Conservation (phyloP, 2,797 vertebrate genomes). For the Pogoniulus pusillus region DNA sequence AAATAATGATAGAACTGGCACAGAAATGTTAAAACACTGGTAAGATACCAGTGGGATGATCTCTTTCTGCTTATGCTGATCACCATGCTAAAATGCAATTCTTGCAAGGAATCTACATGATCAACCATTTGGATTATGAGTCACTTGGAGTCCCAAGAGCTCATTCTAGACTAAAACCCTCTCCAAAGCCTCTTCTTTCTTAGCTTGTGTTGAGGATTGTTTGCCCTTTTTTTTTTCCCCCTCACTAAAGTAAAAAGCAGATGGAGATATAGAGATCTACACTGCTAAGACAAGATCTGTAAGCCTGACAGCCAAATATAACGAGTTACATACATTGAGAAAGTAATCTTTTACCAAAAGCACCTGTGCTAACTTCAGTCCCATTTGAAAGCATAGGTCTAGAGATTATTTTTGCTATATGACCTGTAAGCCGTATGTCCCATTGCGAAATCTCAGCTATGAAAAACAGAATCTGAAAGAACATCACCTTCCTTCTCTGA, state of each 20-base stretch:
- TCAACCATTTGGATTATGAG: not conserved
- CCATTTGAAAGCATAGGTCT: not conserved
- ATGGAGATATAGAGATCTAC: constrained; percentile 17
- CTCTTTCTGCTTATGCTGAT: not conserved
- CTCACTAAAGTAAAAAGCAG: not conserved
- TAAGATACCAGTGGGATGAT: not conserved
- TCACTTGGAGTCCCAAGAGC: not conserved
- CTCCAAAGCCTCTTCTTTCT: not conserved
- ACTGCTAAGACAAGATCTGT: not conserved
- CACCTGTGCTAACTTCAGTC: constrained; percentile 9
- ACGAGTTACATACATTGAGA: not conserved
- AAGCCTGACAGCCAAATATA: not conserved
- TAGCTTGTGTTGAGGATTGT: not conserved
- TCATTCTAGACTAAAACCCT: not conserved
- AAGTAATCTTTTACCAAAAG: not conserved
- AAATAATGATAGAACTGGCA: not conserved
- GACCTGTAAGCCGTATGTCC: not conserved
- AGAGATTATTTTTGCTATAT: not conserved
- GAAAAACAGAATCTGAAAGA: not conserved
- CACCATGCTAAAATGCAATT: not conserved
- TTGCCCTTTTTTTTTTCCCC: not conserved
- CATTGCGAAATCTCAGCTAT: not conserved
- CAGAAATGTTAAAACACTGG: not conserved
- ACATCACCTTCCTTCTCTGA: not conserved
- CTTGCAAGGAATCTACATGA: not conserved